Conservation (phyloP, 1,140 invertebrate genomes). For the Hermetia illucens region DNA sequence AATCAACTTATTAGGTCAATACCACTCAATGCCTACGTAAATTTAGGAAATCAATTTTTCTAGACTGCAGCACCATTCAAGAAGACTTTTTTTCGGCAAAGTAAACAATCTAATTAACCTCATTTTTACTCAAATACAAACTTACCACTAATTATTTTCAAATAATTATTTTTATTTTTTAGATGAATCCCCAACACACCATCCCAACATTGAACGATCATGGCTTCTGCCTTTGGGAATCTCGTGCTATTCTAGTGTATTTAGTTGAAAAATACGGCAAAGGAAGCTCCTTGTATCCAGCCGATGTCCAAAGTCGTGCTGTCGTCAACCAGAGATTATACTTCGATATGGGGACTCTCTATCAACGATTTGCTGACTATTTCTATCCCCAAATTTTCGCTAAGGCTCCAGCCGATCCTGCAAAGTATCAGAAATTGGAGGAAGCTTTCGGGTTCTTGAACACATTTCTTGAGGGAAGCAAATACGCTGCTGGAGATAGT, state of each 20-base stretch:
- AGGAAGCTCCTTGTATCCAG: slow-evolving; percentile 51
- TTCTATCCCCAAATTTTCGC: slow-evolving; percentile 58
- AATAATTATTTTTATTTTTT: too few relatives aligned
- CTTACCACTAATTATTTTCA: too few relatives aligned
- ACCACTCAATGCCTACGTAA: too few relatives aligned
- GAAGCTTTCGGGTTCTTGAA: slow-evolving; percentile 50
- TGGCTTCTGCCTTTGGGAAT: slow-evolving; percentile 49
- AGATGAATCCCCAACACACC: slow-evolving; percentile 38
- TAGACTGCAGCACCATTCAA: too few relatives aligned
- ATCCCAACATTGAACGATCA: slow-evolving; percentile 53
- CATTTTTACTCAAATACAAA: too few relatives aligned
- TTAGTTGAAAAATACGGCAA: slow-evolving; percentile 53
- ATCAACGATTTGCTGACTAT: slow-evolving; percentile 40
- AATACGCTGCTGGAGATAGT: slow-evolving; percentile 48
- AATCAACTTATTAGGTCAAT: too few relatives aligned
- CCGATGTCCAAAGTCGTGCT: slow-evolving; percentile 48
- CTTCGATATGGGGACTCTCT: slow-evolving; percentile 58
- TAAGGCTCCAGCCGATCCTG: slow-evolving; percentile 44
- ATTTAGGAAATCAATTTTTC: too few relatives aligned
- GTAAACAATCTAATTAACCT: too few relatives aligned
- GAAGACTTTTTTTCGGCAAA: too few relatives aligned
- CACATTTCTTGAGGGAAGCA: slow-evolving; percentile 45
- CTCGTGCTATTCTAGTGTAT: slow-evolving; percentile 59
- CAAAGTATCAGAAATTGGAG: slow-evolving; percentile 46
- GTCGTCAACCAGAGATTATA: slow-evolving; percentile 56